Conservation (phyloP, 2,888 invertebrate genomes). For the Meliscaeva auricollis region DNA sequence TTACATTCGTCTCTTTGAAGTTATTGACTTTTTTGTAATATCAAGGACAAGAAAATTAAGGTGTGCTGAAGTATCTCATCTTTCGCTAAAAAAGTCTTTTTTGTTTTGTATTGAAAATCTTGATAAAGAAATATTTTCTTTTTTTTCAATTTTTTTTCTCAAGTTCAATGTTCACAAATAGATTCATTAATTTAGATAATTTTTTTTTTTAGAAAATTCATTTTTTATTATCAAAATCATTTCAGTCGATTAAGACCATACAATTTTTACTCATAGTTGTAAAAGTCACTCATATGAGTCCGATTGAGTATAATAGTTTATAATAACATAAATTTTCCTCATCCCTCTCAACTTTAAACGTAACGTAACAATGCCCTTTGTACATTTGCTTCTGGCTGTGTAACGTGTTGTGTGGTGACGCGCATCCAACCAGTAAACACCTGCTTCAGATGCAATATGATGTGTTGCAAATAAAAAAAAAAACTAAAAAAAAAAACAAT, state of each 20-base stretch:
- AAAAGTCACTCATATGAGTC: background rate
- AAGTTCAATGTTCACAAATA: too few relatives aligned
- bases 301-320: background rate
- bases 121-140: too few relatives aligned
- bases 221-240: too few relatives aligned
- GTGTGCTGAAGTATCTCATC: too few relatives aligned
- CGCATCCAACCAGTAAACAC: conserved; percentile 70
- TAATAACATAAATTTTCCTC: background rate
- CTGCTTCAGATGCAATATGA: conserved; percentile 75
- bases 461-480: conserved; percentile 57
- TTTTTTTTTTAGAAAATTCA: too few relatives aligned
- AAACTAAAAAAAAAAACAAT: conserved; percentile 44
- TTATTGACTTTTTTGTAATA: too few relatives aligned
- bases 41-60: too few relatives aligned
- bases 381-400: conserved; percentile 45
- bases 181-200: too few relatives aligned
- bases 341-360: background rate
- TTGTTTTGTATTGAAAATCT: too few relatives aligned
- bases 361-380: conserved; percentile 14
- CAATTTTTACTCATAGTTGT: background rate
- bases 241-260: background rate
- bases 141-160: too few relatives aligned
- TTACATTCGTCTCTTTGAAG: too few relatives aligned
- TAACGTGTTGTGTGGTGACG: conserved; percentile 40
- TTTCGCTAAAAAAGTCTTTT: too few relatives aligned